phyloP scores from a whole-genome alignment of 2,888 invertebrate genomes.

The Mesochorus sp. region DNA sequence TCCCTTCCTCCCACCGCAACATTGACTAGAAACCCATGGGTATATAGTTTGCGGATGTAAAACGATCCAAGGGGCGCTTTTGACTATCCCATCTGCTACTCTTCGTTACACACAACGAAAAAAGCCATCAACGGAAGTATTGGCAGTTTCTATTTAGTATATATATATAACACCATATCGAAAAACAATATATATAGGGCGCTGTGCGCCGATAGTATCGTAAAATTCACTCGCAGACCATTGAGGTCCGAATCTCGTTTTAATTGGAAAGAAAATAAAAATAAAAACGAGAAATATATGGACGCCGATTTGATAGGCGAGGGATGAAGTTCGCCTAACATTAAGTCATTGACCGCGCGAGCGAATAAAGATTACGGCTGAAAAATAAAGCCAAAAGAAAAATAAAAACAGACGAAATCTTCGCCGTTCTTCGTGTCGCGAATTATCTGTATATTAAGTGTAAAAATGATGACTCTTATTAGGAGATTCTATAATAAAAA shows the following conservation, averaged over 20 bases:
- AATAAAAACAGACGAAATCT: too few species aligned
- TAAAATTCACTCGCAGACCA: conserved; percentile 41
- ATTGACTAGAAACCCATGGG: neutral
- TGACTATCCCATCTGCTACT: neutral
- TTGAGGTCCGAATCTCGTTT: conserved; percentile 33
- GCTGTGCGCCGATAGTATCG: conserved; percentile 25
- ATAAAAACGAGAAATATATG: neutral
- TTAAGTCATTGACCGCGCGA: neutral
- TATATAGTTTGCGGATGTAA: neutral
- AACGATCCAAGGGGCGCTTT: neutral
- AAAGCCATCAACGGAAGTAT: too few species aligned
- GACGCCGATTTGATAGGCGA: neutral
- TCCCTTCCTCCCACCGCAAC: too few species aligned
- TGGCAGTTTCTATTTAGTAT: too few species aligned
- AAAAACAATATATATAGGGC: neutral
- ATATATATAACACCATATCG: neutral
- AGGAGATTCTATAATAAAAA: too few species aligned
- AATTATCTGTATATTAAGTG: too few species aligned
- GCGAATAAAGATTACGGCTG: too few species aligned
- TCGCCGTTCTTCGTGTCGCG: too few species aligned
- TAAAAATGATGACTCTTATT: too few species aligned
- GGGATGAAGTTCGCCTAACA: neutral
- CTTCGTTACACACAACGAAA: neutral
- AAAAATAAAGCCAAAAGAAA: too few species aligned
- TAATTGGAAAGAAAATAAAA: conserved; percentile 27